Base-by-base conservation (phyloP, 2,888 invertebrate species). In the Stenichneumon culpator region DNA sequence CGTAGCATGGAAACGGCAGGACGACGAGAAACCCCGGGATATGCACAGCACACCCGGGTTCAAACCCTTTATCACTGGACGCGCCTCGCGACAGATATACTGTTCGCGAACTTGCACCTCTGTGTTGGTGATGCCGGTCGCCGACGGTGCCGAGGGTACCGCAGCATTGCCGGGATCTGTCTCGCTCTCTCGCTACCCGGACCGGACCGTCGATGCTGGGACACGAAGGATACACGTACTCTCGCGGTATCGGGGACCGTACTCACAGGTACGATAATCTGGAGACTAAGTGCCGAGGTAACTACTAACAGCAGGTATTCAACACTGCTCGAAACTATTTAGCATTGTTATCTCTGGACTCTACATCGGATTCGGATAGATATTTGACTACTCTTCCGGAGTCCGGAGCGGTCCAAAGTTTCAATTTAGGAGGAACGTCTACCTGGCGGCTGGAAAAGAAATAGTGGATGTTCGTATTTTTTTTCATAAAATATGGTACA, bases 41-140 rank as follows among this genome's bases (percentile, higher is more conserved):
- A 28, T 28, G 32, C 60, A 60, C 28, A 68, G 57, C 60, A 50
- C 69, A 79, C 81, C 81, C 67, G 84, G 52, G 52, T 52, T 65
- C 69, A 86, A 72, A 84, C 88, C 88, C 90, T 90, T 90, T 90
- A 90, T 90, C 90, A 90, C 89, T 84, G 86, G 88, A 89, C 83
- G 86, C 87, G 60, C 50, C 86, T 87, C 86, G 79, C 89, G 88
- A 87, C 88, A 88, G 89, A 88, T 89, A 90, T 87, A 89, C 87
- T 83, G 88, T 88, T 87, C 83, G 87, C 87, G 86, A 87, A 89
- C 89, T 88, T 89, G 86, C 88, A 89, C 88, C 79, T 82, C 60
- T 77, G 77, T 68, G 73, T 68, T 75, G 75, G 68, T 82, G 79
- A 75, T 60, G 67, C 60, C 44, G 67, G 57, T 67, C 67, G 67